These are phyloP conservation scores for Paralichthys olivaceus DNA, from an alignment of 2,113 vertebrate genomes.

Conservation along the genomic window DNA sequence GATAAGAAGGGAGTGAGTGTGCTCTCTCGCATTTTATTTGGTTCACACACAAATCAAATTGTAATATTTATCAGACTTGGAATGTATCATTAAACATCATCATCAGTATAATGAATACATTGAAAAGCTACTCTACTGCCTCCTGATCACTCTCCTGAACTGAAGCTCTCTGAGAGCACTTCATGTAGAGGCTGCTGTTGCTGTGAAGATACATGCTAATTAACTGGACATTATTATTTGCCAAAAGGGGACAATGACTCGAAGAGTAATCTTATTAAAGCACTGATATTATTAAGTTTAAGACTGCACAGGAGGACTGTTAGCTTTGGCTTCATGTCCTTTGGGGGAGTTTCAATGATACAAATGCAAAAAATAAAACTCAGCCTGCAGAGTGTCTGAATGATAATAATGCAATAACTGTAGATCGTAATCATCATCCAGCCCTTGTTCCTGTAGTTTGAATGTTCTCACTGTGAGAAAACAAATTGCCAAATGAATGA, in stretches of 20 bases:
- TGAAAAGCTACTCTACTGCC: slow-evolving; percentile 24
- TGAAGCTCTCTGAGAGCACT: slow-evolving; percentile 30
- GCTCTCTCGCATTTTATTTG: slow-evolving; percentile 74
- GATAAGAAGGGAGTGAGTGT: neutral
- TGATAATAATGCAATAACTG: neutral
- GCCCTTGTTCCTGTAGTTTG: too few species aligned
- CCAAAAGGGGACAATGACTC: neutral
- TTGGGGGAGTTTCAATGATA: too few species aligned
- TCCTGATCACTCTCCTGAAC: slow-evolving; percentile 23
- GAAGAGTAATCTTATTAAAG: neutral
- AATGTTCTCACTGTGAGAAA: too few species aligned
- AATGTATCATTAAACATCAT: slow-evolving; percentile 39
- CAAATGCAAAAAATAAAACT: neutral
- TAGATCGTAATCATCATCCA: too few species aligned
- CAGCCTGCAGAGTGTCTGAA: neutral
- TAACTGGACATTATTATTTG: neutral
- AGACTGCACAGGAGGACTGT: neutral
- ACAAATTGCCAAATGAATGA: too few species aligned
- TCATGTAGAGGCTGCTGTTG: neutral
- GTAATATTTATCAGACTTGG: slow-evolving; percentile 70
- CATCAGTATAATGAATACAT: slow-evolving; percentile 21
- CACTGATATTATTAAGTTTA: too few species aligned
- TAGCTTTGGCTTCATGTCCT: too few species aligned
- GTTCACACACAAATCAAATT: slow-evolving; percentile 80
- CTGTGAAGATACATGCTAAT: neutral